Percentiles rank a stretch among this genome's conserved stretches.
phyloP scores from a whole-genome alignment of 2,797 vertebrate genomes.

The Hypotaenidia philippensis region DNA sequence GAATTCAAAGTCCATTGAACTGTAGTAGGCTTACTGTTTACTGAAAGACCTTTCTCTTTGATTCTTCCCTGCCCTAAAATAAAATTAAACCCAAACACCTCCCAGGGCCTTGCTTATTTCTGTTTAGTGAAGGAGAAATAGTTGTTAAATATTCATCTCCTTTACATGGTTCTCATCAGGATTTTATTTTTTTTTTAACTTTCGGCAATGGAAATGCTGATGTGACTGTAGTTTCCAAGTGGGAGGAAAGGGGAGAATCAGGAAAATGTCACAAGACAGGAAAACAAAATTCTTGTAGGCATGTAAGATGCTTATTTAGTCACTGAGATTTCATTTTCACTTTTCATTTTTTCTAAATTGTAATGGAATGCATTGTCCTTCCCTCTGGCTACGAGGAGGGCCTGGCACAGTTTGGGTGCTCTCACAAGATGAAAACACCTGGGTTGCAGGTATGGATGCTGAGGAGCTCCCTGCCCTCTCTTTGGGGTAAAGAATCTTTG shows the following conservation, averaged over 20 bases:
- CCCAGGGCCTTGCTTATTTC: not conserved
- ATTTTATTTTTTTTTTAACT: not conserved
- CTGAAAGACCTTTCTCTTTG: not conserved
- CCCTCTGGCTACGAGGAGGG: not conserved
- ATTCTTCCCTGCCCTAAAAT: not conserved
- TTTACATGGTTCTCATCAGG: not conserved
- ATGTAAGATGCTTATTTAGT: not conserved
- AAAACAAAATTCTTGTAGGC: not conserved
- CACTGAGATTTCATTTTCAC: not conserved
- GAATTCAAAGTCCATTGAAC: slow-evolving; percentile 51
- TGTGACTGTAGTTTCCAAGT: not conserved
- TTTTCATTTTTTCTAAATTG: not conserved
- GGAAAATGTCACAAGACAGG: not conserved
- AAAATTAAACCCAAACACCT: not conserved
- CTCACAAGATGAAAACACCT: not conserved
- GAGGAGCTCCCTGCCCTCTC: not conserved
- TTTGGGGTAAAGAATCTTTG: not conserved
- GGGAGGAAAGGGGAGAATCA: too few relatives aligned
- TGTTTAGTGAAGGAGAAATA: not conserved
- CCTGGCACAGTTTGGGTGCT: not conserved
- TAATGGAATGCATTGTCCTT: not conserved
- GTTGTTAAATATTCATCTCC: not conserved
- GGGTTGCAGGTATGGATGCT: not conserved
- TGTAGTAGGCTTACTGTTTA: not conserved
- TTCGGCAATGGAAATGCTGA: not conserved